A percentile compares a stretch with the other conserved stretches of the same genome.
These are phyloP conservation scores for Bruchidius siliquastri DNA, from an alignment of 2,888 invertebrate genomes.

Conservation along the genomic window DNA sequence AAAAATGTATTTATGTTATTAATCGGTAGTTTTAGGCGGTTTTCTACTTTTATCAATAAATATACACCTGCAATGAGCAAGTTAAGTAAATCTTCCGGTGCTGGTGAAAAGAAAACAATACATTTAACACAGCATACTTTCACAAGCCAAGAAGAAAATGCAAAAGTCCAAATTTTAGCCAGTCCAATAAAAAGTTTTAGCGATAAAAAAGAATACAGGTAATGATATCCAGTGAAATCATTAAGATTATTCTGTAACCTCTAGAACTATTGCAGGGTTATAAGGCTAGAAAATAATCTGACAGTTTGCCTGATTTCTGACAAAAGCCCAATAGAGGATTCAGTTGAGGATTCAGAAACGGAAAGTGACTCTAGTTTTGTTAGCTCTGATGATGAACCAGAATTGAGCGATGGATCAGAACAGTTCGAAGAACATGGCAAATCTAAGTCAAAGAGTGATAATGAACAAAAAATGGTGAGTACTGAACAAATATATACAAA, in stretches of 20 bases:
- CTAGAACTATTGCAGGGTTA: conserved; percentile 49
- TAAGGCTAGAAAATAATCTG: conserved; percentile 65
- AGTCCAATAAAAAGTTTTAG: conserved; percentile 68
- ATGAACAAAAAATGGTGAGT: conserved; percentile 34
- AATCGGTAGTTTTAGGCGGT: not conserved
- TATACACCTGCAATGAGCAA: not conserved
- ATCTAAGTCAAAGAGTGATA: not conserved
- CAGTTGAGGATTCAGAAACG: conserved; percentile 43
- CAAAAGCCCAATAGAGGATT: conserved; percentile 32
- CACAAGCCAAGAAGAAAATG: conserved; percentile 1
- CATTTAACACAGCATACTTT: not conserved
- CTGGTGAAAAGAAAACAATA: not conserved
- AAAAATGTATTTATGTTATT: not conserved
- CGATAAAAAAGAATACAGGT: conserved; percentile 78
- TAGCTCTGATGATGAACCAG: conserved; percentile 26
- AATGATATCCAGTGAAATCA: conserved; percentile 1
- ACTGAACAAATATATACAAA: no score
- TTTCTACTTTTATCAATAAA: not conserved
- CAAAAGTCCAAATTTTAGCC: conserved; percentile 33
- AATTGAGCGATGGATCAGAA: conserved; percentile 21
- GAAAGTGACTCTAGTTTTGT: conserved; percentile 41
- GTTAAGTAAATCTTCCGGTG: not conserved
- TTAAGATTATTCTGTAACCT: not conserved
- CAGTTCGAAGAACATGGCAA: not conserved
- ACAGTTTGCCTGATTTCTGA: conserved; percentile 70